Evolutionary conservation across 2,888 invertebrate species (phyloP), one percentile per base, ranked within the genome.

Genomic region (Agriopis marginaria): DNA sequence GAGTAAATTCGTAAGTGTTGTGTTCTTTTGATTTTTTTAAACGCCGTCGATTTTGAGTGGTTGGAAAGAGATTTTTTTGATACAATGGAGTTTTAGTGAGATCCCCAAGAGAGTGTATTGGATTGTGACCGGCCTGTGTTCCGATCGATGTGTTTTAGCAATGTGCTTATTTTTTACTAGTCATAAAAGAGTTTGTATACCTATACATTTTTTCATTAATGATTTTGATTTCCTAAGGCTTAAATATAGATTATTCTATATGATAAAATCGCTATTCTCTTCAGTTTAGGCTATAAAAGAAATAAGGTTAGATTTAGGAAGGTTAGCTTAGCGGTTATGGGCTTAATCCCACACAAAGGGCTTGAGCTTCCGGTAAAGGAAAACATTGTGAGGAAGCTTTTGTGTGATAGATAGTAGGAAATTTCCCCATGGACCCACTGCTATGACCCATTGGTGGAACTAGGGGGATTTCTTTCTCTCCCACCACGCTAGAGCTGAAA

Each of bases 121-220:
- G 87, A 87, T 85, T 83, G 77, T 80, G 82, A 82, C 79, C 77
- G 80, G 78, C 77, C 76, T 78, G 82, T 80, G 80, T 78, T 74
- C 80, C 78, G 78, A 80, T 79, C 79, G 77, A 84, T 83, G 83
- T 85, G 81, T 85, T 83, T 84, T 85, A 86, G 81, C 85, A 86
- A 85, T 90, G 87, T 90, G 87, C 88, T 87, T 88, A 86, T 88
- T 88, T 86, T 89, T 32, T 92, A 91, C 92, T 93, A 92, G 92
- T 92, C 91, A 91, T 92, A 90, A 90, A 92, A 23, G 86, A 83
- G 83, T 92, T 92, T 92, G 89, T 93, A 88, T 88, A 71, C 69
- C 54, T 74, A 72, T 66, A 68, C 45, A 60, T 45, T 51, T 65
- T 70, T 70, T 70, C 58, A 56, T 65, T 70, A 17, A 50, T 59